Evolutionary conservation across 1,140 invertebrate species (phyloP).

Genomic region (Marisa cornuarietis): DNA sequence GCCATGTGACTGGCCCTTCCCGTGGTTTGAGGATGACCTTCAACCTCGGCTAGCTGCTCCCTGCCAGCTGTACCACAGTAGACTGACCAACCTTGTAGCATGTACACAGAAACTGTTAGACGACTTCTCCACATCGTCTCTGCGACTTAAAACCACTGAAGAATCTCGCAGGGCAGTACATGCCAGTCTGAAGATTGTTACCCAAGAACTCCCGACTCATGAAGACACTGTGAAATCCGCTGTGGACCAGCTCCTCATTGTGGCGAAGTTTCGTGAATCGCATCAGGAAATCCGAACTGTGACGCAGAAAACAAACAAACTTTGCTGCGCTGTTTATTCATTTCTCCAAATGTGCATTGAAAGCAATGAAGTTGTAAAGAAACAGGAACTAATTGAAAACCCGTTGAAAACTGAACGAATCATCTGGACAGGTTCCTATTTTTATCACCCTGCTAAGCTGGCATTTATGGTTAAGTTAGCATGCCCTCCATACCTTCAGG

Average conservation of each 20-base stretch:
- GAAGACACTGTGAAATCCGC: background rate
- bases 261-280: background rate
- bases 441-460: conserved; percentile 31
- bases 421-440: conserved; percentile 17
- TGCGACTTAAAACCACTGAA: too few relatives aligned
- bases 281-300: background rate
- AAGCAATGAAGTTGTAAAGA: background rate
- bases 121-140: background rate
- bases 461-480: conserved; percentile 18
- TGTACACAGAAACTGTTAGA: conserved; percentile 14
- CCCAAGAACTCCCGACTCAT: background rate
- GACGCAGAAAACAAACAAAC: background rate
- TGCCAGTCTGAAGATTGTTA: background rate
- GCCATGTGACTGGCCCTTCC: conserved; percentile 32
- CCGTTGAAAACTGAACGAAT: conserved; percentile 7
- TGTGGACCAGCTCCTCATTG: background rate
- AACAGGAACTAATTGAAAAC: background rate
- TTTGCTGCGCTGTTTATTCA: background rate
- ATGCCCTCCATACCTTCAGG: conserved; percentile 39
- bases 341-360: background rate
- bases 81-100: conserved; percentile 2
- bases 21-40: conserved; percentile 24
- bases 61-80: background rate
- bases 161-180: background rate
- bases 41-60: conserved; percentile 5